Evolutionary conservation across 2,888 invertebrate species (phyloP), one percentile per base, ranked within the genome.

Genomic region (Monopis laevigella): DNA sequence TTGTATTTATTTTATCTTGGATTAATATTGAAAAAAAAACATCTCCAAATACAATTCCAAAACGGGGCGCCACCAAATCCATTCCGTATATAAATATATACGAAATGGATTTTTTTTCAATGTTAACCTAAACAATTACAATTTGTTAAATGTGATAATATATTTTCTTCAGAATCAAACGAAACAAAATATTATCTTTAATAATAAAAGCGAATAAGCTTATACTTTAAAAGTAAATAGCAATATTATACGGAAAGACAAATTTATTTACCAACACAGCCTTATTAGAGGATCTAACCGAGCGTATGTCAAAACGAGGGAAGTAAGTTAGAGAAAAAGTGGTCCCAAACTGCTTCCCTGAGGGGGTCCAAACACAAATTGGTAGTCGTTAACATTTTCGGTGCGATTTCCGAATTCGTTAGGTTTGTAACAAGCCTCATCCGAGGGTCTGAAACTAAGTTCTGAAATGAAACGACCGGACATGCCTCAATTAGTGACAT

Each of bases 351-450:
- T 13, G 12, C 12, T 21, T 36, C 49, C 51, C 46, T 16, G 11
- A 21, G 53, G 52, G 65, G 62, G 56, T 32, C 53, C 52, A 51
- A 58, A 64, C 66, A 52, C 63, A 74, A 74, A 75, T 73, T 72
- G 73, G 65, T 62, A 58, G 66, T 70, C 72, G 73, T 75, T 74
- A 75, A 67, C 74, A 73, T 72, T 72, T 36, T 36, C 62, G 65
- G 65, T 65, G 56, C 71, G 68, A 72, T 73, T 72, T 67, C 66
- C 65, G 70, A 73, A 71, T 73, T 70, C 64, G 66, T 67, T 63
- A 55, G 32, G 61, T 59, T 63, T 64, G 59, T 71, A 74, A 72
- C 71, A 66, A 73, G 65, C 59, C 54, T 47, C 53, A 55, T 21
- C 19, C 36, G 19, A 36, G 36, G 16, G 32, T 16, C 34, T 17